A percentile compares a stretch with the other conserved stretches of the same genome.
phyloP scores from a whole-genome alignment of 2,113 vertebrate species.

The Alexandromys fortis region DNA sequence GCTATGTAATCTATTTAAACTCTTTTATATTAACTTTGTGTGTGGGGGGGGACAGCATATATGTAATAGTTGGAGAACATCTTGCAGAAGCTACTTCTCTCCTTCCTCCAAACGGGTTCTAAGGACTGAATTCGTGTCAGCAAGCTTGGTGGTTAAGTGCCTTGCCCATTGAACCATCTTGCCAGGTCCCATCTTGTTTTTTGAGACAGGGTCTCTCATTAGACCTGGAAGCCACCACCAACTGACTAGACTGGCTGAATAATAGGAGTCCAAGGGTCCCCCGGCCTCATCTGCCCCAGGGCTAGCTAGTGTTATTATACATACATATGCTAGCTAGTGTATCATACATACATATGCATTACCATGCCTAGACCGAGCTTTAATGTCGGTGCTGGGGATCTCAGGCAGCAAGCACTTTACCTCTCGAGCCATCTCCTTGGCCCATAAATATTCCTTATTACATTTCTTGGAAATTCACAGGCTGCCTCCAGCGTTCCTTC shows the following conservation, averaged over 20 bases:
- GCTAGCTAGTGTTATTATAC: no score
- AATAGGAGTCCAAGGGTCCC: neutral
- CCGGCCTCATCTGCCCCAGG: neutral
- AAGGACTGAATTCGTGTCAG: neutral
- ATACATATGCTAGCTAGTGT: no score
- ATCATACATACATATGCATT: no score
- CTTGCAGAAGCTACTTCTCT: neutral
- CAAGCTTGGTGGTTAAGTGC: neutral
- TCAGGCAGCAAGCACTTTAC: neutral
- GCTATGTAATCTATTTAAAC: neutral
- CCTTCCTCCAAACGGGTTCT: neutral
- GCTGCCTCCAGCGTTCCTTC: slow-evolving; percentile 4
- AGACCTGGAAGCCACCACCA: neutral
- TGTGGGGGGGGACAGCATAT: neutral
- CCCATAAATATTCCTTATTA: slow-evolving; percentile 6
- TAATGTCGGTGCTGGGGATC: neutral
- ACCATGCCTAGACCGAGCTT: neutral
- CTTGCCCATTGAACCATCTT: neutral
- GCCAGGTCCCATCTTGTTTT: neutral
- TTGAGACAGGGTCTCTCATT: neutral
- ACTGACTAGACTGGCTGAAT: neutral
- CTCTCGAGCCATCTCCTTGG: neutral
- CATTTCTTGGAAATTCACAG: neutral
- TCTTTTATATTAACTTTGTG: neutral
- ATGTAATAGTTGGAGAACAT: neutral